Evolutionary conservation across 2,888 invertebrate species (phyloP).

Genomic region (Andrena camellia): DNA sequence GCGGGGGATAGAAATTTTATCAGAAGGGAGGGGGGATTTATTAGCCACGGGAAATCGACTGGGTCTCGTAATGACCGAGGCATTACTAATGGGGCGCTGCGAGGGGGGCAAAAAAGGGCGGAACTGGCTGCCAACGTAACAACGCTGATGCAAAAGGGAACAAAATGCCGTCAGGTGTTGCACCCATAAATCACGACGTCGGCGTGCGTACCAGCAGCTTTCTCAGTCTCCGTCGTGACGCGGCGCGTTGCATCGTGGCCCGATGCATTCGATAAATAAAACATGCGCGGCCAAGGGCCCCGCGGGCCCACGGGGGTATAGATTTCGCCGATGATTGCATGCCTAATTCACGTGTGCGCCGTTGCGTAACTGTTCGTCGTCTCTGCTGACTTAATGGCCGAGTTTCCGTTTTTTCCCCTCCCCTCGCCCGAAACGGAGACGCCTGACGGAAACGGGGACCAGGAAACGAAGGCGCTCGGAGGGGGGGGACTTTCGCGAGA

Average conservation of each 20-base stretch:
- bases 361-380: constrained; percentile 19
- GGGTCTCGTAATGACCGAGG: constrained; percentile 78
- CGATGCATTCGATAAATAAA: constrained; percentile 77
- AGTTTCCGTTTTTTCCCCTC: neutral
- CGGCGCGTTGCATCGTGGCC: constrained; percentile 38
- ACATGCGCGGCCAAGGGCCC: constrained; percentile 66
- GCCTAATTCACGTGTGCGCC: constrained; percentile 11
- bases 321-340: constrained; percentile 52
- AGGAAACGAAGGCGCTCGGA: too few relatives aligned
- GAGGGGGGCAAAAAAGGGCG: constrained; percentile 75
- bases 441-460: neutral
- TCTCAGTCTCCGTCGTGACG: constrained; percentile 69
- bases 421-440: neutral
- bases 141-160: constrained; percentile 78
- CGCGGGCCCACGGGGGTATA: constrained; percentile 16
- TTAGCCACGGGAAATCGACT: constrained; percentile 79
- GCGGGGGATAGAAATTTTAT: constrained; percentile 74
- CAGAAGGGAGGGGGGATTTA: constrained; percentile 73
- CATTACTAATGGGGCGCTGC: constrained; percentile 77
- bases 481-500: too few relatives aligned
- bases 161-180: constrained; percentile 82
- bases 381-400: neutral
- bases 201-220: constrained; percentile 67
- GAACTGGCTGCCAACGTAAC: constrained; percentile 77
- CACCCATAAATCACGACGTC: constrained; percentile 80